Conservation (phyloP, 2,888 invertebrate genomes). For the Icerya purchasi region DNA sequence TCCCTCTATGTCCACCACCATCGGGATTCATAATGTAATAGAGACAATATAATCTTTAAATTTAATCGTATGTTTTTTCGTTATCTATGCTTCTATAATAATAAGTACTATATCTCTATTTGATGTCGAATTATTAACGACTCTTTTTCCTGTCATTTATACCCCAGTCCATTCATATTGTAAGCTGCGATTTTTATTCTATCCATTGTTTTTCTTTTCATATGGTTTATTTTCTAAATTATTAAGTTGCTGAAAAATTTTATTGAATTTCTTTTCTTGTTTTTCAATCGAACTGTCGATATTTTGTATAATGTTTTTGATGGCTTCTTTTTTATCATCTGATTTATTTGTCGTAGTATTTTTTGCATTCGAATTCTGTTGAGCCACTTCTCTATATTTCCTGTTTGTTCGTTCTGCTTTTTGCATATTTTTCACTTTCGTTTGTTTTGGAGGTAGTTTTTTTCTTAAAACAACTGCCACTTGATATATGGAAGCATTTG, state of each 20-base stretch:
- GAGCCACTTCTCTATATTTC: neutral
- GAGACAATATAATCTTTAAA: neutral
- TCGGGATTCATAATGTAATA: neutral
- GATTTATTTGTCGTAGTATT: neutral
- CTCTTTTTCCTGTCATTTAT: neutral
- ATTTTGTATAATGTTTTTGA: neutral
- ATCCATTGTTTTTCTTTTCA: neutral
- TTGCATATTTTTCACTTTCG: neutral
- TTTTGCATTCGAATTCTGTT: neutral
- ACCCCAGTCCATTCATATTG: neutral
- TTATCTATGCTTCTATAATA: neutral
- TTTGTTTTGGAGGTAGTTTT: neutral
- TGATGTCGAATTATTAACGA: neutral
- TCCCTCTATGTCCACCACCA: neutral
- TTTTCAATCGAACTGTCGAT: neutral
- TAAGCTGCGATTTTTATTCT: neutral
- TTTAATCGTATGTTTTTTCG: neutral
- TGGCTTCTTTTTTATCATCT: neutral
- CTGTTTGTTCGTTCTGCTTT: neutral
- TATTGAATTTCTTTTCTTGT: neutral
- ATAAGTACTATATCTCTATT: neutral
- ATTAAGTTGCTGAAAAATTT: no score
- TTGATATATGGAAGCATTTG: neutral
- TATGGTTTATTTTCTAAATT: neutral
- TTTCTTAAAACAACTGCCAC: neutral